Base-by-base conservation (phyloP, 2,113 vertebrate genomes). In the Sturnira hondurensis region DNA sequence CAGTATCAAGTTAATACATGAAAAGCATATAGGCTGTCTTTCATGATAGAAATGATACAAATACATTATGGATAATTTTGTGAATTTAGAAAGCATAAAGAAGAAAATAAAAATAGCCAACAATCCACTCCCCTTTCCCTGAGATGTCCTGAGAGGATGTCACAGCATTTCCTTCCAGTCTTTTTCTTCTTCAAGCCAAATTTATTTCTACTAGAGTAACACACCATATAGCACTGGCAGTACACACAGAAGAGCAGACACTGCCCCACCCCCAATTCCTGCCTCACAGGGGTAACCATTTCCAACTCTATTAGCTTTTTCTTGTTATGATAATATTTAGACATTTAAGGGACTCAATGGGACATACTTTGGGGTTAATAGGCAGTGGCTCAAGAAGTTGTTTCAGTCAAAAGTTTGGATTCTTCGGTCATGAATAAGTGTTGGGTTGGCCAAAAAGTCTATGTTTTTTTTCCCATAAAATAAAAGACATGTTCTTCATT, bases 51-150 rank as follows among this genome's bases (percentile, higher is more conserved):
- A 86, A 3, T 2, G 3, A 63, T 3, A 52, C 5, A 89, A 78
- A 71, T 7, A 63, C 3, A 84, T 41, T n/a, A 38, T 13, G 33
- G 31, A 41, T 20, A 52, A 67, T 28, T 33, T 65, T 89, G 43
- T 80, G 63, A 76, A 80, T 91, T 91, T 54, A 56, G 54, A 96
- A 83, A 92, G 33, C 14, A 61, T 28, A 89, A 65, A 56, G 47
- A 94, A 83, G 45, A 70, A 83, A 80, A 68, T 43, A 31, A 58
- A 93, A 47, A 28, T 1, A 77, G n/a, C 24, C 24, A 15, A 15
- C 28, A 84, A 73, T 10, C 45, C 3, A 10, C 8, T 7, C 2
- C 3, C 1, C 15, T 31, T 1, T 50, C 20, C 41, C n/a, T 26
- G 41, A 86, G 31, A 86, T 31, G 17, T 19, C 36, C 50, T 24